Evolutionary conservation across 2,888 invertebrate genomes (phyloP).

Genomic region (Drosophila borborema): DNA sequence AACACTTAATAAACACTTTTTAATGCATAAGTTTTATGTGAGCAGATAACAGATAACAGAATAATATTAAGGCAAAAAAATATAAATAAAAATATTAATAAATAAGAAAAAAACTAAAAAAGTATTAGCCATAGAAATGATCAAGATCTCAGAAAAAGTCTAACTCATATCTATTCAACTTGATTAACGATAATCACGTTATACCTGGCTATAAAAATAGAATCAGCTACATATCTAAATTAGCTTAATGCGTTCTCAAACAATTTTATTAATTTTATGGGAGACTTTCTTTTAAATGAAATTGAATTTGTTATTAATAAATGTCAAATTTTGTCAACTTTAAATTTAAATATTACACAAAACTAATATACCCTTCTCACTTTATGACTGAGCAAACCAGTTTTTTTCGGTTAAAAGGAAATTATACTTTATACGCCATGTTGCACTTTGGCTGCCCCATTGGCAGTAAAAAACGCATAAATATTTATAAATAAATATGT

Average conservation of each 20-base stretch:
- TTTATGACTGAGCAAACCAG: background rate
- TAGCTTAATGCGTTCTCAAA: background rate
- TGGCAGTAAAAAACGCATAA: slow-evolving; percentile 42
- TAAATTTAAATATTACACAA: background rate
- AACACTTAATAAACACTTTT: too few relatives aligned
- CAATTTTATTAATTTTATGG: too few relatives aligned
- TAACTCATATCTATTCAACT: too few relatives aligned
- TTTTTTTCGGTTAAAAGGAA: slow-evolving; percentile 36
- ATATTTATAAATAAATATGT: slow-evolving; percentile 58
- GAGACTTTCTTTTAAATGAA: too few relatives aligned
- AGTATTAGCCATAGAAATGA: too few relatives aligned
- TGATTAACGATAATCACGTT: background rate
- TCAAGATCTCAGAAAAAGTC: too few relatives aligned
- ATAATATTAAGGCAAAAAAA: too few relatives aligned
- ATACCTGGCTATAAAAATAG: background rate
- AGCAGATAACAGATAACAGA: too few relatives aligned
- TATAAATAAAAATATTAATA: too few relatives aligned
- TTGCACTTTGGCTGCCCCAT: slow-evolving; percentile 29
- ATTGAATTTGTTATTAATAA: too few relatives aligned
- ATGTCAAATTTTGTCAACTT: background rate
- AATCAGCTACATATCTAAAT: background rate
- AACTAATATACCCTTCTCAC: background rate
- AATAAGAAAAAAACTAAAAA: too few relatives aligned
- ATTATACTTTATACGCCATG: slow-evolving; percentile 59
- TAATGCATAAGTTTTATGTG: too few relatives aligned